Evolutionary conservation across 2,888 invertebrate species (phyloP), one percentile per base, ranked within the genome.

Genomic region (Eilema depressum): DNA sequence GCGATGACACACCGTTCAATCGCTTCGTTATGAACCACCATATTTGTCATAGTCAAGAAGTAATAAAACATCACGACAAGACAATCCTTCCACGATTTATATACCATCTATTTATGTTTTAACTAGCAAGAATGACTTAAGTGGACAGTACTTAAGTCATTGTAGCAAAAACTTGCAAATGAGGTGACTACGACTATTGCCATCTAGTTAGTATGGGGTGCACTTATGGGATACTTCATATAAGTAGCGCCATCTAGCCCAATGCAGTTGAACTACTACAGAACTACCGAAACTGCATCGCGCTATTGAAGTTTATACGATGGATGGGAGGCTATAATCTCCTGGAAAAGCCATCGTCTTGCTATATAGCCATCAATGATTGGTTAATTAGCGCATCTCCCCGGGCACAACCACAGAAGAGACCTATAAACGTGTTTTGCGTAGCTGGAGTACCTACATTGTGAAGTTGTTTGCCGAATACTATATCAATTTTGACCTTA

Each of bases 11-110:
- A 56, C 14, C 56, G 33, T 60, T 66, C 56, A 33, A 57, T 66
- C 60, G 25, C 33, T 47, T 67, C 67, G 62, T 68, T 53, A 56
- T n/a, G 25, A 68, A 25, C 56, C 53, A n/a, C 68, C 56, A 68
- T 68, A 56, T 68, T 68, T 68, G 62, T 62, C 62, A 68, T 5
- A 56, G 60, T 66, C 67, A 14, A 62, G 47, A 30, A 33, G 25
- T 63, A 37, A 63, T 68, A 62, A 56, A 68, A 63, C 53, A 28
- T 28, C n/a, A 23, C 61, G 30, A 68, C 62, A 63, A 60, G 53
- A 67, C 61, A 30, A 68, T 56, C 60, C 28, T 62, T 30, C 8
- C 23, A 53, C 53, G 68, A 68, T 68, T 68, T 68, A 68, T 68
- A 25, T 2, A 30, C 30, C 26, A 28, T 20, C 10, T 60, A 60